Conservation (phyloP, 2,113 vertebrate genomes). For the Baryphthengus martii region DNA sequence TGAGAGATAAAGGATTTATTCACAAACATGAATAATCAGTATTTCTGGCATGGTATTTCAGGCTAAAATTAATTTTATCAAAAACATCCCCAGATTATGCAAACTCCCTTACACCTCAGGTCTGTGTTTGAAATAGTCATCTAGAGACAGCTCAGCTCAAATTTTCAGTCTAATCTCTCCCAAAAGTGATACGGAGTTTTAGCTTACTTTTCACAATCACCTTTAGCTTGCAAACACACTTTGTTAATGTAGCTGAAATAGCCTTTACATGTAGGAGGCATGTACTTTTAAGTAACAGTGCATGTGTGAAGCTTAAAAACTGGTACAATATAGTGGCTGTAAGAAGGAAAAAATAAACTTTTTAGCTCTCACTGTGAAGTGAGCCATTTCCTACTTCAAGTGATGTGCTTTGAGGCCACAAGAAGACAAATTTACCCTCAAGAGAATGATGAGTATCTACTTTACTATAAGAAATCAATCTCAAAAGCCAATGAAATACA, state of each 20-base stretch:
- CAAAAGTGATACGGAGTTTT: neutral
- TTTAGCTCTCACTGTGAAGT: neutral
- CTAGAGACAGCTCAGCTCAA: neutral
- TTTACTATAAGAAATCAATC: neutral
- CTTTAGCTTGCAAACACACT: neutral
- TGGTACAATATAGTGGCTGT: neutral
- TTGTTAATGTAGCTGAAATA: neutral
- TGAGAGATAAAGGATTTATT: neutral
- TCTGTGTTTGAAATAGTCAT: neutral
- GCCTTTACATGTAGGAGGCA: neutral
- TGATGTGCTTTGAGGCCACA: neutral
- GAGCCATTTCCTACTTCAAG: neutral
- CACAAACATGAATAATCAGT: neutral
- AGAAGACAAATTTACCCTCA: neutral
- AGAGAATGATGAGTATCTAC: neutral
- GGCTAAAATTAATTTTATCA: neutral
- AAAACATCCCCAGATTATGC: neutral
- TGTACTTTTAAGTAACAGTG: neutral
- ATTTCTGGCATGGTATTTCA: neutral
- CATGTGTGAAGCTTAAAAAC: neutral
- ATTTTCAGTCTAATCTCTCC: neutral
- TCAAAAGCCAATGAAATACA: neutral
- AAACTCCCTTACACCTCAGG: neutral
- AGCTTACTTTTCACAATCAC: neutral
- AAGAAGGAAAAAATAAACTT: neutral